phyloP scores from a whole-genome alignment of 2,888 invertebrate species.

The Ceratothoa steindachneri region DNA sequence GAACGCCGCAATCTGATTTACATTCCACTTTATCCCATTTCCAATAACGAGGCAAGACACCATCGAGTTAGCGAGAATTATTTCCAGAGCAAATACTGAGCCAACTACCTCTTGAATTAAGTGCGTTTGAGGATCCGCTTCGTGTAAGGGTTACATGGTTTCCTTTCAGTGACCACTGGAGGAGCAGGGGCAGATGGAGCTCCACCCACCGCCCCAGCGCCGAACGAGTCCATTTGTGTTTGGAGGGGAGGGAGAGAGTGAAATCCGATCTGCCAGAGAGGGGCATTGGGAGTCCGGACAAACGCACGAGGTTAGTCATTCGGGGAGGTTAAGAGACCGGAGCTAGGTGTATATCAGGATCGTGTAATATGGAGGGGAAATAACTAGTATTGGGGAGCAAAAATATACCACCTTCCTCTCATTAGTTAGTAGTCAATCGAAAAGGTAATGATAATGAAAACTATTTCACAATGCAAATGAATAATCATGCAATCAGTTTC shows the following conservation, averaged over 20 bases:
- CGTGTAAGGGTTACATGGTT: conserved; percentile 21
- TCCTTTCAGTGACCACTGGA: background rate
- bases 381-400: no score
- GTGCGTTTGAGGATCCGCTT: conserved; percentile 43
- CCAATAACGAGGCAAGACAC: no score
- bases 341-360: no score
- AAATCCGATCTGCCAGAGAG: conserved; percentile 21
- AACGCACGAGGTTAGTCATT: background rate
- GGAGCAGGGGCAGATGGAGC: background rate
- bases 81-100: background rate
- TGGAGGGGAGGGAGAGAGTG: background rate
- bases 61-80: no score
- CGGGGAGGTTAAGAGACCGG: background rate
- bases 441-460: no score
- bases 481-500: no score
- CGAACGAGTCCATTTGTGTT: conserved; percentile 11
- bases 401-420: no score
- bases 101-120: conserved; percentile 17
- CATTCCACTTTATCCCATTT: no score
- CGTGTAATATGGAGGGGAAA: no score
- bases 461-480: no score
- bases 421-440: no score
- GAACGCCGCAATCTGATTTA: no score
- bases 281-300: conserved; percentile 25
- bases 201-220: background rate